These are phyloP conservation scores for Sylvicola fuscatus DNA, from an alignment of 2,888 invertebrate genomes.

Conservation along the genomic window DNA sequence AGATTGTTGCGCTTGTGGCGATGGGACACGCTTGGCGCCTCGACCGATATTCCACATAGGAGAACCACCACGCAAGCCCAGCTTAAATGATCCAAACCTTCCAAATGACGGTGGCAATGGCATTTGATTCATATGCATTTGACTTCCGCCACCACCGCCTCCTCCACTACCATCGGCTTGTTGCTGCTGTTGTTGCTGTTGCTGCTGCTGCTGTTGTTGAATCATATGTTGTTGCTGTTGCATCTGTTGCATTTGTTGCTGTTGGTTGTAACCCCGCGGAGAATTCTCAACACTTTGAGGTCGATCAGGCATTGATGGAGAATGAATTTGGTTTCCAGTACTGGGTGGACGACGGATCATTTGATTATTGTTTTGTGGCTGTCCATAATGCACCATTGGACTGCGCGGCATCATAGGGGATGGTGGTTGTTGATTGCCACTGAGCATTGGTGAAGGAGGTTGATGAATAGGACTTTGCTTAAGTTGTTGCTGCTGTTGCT, in stretches of 20 bases:
- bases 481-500: constrained; percentile 12
- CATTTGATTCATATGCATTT: constrained; percentile 33
- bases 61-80: constrained; percentile 35
- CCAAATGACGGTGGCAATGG: constrained; percentile 37
- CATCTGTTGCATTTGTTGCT: constrained; percentile 10
- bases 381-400: constrained; percentile 29
- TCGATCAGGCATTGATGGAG: constrained; percentile 33
- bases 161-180: constrained; percentile 11
- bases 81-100: constrained; percentile 34
- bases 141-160: constrained; percentile 30
- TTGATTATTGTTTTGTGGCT: constrained; percentile 18
- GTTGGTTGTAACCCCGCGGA: background rate
- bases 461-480: constrained; percentile 21
- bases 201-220: constrained; percentile 3
- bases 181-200: constrained; percentile 7
- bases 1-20: constrained; percentile 10
- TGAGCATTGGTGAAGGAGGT: constrained; percentile 26
- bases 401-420: constrained; percentile 34
- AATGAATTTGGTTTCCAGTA: constrained; percentile 25
- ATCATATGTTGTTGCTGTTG: constrained; percentile 8
- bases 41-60: constrained; percentile 37
- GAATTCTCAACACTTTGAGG: constrained; percentile 37
- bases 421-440: constrained; percentile 30
- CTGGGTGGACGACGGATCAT: constrained; percentile 17
- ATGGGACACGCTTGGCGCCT: constrained; percentile 22